These are phyloP conservation scores for Tryphoninae sp. DNA, from an alignment of 2,888 invertebrate species.

Conservation along the genomic window DNA sequence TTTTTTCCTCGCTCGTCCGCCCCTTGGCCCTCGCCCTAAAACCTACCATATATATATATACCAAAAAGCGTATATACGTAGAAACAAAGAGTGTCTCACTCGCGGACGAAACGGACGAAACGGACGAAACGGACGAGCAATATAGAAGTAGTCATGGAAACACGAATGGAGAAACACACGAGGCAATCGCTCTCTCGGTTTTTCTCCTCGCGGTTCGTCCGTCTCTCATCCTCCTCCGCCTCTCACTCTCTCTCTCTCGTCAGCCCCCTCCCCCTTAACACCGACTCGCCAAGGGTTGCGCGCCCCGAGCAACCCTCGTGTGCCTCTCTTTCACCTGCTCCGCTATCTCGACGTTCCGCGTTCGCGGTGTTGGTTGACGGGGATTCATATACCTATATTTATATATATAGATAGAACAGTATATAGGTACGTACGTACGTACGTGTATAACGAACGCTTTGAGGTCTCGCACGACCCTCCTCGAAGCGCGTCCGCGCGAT, in stretches of 20 bases:
- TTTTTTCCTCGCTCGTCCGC: constrained; percentile 35
- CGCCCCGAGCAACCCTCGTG: constrained; percentile 38
- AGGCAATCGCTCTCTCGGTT: constrained; percentile 65
- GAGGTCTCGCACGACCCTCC: constrained; percentile 51
- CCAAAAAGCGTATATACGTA: constrained; percentile 16
- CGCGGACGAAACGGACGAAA: constrained; percentile 67
- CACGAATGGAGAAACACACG: constrained; percentile 78
- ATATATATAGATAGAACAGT: constrained; percentile 11
- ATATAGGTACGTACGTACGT: background rate
- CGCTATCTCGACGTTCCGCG: constrained; percentile 61
- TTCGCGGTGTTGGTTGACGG: constrained; percentile 48
- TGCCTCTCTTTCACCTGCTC: constrained; percentile 73
- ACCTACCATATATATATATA: background rate
- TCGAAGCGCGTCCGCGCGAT: constrained; percentile 54
- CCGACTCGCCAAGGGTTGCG: constrained; percentile 55
- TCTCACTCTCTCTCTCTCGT: background rate
- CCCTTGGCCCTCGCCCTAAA: background rate
- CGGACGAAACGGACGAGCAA: constrained; percentile 66
- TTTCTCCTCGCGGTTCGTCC: constrained; percentile 58
- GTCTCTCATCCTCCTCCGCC: constrained; percentile 32
- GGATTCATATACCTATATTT: constrained; percentile 13
- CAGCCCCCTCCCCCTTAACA: constrained; percentile 40
- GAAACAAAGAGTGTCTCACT: constrained; percentile 25
- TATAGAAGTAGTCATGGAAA: constrained; percentile 74
- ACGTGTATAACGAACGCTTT: background rate